These are phyloP conservation scores for Cheilosia vernalis DNA, from an alignment of 2,888 invertebrate species.

Conservation along the genomic window DNA sequence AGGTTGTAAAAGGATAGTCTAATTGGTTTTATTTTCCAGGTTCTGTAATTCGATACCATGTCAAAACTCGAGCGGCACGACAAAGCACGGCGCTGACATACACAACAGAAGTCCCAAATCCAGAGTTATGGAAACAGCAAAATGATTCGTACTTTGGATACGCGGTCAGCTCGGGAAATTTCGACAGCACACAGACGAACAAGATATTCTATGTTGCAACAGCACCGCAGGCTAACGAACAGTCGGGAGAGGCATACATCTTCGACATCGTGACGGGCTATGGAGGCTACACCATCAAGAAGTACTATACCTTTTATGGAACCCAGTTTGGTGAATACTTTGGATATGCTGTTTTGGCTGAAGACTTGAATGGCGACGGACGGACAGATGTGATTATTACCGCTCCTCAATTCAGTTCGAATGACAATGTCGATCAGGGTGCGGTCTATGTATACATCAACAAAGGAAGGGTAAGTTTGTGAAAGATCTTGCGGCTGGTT, in stretches of 20 bases:
- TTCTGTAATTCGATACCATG: conserved; percentile 81
- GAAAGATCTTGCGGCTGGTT: too few species aligned
- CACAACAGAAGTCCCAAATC: conserved; percentile 80
- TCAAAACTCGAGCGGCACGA: conserved; percentile 75
- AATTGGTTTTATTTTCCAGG: conserved; percentile 36
- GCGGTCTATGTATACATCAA: conserved; percentile 83
- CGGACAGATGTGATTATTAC: conserved; percentile 87
- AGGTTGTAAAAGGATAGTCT: not conserved
- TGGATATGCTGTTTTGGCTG: conserved; percentile 86
- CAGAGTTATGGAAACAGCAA: conserved; percentile 79
- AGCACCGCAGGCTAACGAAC: conserved; percentile 83
- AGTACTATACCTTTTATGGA: conserved; percentile 82
- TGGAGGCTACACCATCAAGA: conserved; percentile 77
- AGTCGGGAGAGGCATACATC: conserved; percentile 82
- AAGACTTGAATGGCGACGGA: conserved; percentile 87
- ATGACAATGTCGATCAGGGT: conserved; percentile 83
- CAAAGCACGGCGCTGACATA: conserved; percentile 75
- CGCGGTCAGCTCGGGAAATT: conserved; percentile 82
- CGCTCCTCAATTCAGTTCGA: conserved; percentile 84
- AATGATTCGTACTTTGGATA: conserved; percentile 83
- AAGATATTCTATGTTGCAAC: conserved; percentile 81
- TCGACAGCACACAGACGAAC: conserved; percentile 78
- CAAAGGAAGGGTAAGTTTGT: conserved; percentile 81
- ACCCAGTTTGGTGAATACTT: conserved; percentile 87
- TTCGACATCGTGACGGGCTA: conserved; percentile 78